Conservation (phyloP, 2,888 invertebrate genomes). For the Leptopterna dolabrata region DNA sequence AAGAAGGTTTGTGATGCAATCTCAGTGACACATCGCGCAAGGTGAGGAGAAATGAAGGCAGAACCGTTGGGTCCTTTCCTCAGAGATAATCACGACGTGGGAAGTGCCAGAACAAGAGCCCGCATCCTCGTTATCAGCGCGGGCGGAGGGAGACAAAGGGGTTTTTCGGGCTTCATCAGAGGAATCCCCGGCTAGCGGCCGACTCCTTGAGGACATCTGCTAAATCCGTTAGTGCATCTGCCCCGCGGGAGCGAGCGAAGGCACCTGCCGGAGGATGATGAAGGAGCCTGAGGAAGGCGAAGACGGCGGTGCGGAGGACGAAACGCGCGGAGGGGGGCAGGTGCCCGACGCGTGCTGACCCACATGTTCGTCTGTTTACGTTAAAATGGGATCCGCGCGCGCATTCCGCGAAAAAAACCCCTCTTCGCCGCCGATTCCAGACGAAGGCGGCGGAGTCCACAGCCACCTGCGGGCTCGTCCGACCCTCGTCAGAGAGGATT, state of each 20-base stretch:
- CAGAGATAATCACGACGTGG: too few relatives aligned
- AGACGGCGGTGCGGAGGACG: not conserved
- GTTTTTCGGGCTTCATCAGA: constrained; percentile 1
- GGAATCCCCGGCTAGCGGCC: constrained; percentile 42
- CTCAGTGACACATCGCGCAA: too few relatives aligned
- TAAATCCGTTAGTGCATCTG: constrained; percentile 53
- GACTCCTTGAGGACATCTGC: constrained; percentile 41
- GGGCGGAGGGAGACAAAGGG: not conserved
- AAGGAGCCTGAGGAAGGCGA: not conserved
- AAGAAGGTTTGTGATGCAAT: too few relatives aligned
- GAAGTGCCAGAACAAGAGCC: not conserved
- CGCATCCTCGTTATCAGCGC: not conserved
- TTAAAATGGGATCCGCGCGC: constrained; percentile 18
- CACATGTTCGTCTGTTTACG: constrained; percentile 52
- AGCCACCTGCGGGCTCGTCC: constrained; percentile 5
- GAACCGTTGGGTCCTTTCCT: too few relatives aligned
- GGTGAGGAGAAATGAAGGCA: too few relatives aligned
- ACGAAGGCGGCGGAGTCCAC: not conserved
- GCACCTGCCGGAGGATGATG: constrained; percentile 38
- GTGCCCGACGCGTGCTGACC: constrained; percentile 52
- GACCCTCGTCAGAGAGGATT: not conserved
- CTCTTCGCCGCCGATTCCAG: not conserved
- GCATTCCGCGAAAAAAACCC: constrained; percentile 26
- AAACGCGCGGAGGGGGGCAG: constrained; percentile 23
- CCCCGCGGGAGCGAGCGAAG: constrained; percentile 11